A percentile compares a stretch with the other conserved stretches of the same genome.
These are phyloP conservation scores for Eremophila alpestris DNA, from an alignment of 2,797 vertebrate genomes.

Conservation along the genomic window DNA sequence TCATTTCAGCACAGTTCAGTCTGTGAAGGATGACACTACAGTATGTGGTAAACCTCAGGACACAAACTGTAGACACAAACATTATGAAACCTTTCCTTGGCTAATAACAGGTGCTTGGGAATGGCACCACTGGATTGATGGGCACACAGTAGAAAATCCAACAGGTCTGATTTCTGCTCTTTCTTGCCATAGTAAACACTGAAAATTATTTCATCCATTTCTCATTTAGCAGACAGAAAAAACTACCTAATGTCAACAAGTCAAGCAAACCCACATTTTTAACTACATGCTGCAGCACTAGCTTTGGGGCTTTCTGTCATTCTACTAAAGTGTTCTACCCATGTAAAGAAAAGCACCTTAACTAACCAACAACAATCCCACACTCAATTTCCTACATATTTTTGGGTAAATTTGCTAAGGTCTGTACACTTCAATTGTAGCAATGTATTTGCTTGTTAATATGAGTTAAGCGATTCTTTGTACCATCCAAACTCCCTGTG, in stretches of 20 bases:
- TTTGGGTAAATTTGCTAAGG: neutral
- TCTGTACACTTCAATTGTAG: neutral
- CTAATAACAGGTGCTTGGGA: neutral
- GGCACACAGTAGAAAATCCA: neutral
- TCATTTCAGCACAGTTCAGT: neutral
- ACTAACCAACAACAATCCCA: neutral
- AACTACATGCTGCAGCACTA: neutral
- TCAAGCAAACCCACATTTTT: neutral
- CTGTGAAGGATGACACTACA: neutral
- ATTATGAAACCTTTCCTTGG: neutral
- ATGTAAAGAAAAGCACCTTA: neutral
- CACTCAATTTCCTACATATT: neutral
- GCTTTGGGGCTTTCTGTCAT: neutral
- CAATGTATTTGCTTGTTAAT: too few species aligned
- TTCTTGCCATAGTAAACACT: slow-evolving; percentile 10
- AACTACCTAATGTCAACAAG: neutral
- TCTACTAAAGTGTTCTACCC: neutral
- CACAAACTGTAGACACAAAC: neutral
- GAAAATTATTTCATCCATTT: neutral
- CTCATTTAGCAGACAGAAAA: neutral
- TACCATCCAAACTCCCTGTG: too few species aligned
- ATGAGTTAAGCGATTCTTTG: too few species aligned
- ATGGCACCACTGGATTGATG: neutral
- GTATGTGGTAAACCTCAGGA: neutral
- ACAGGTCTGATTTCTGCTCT: neutral